Evolutionary conservation across 2,888 invertebrate genomes (phyloP), one percentile per base, ranked within the genome.

Genomic region (Apamea epomidion): DNA sequence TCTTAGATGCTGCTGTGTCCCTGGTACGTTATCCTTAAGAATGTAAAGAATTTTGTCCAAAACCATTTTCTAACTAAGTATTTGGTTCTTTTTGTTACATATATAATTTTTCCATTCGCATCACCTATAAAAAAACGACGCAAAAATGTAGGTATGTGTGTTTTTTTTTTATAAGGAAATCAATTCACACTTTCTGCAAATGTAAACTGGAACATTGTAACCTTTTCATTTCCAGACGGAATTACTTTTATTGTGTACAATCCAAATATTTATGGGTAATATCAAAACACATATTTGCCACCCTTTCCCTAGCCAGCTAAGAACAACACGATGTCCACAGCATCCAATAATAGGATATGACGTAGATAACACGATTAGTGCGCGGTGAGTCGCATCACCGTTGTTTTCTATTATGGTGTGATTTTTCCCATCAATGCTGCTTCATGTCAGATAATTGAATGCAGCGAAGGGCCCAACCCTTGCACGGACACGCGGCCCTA

Each of bases 391-490:
- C 85, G 86, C 84, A 0, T 42, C 42, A 84, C 82, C 88, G 86
- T 86, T 90, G 90, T 90, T 91, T 89, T 91, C 90, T 90, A 90
- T 91, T 88, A 88, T 82, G 88, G 87, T 87, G 91, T 91, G 92
- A 93, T 93, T 92, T 93, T 92, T 92, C 92, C 90, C 92, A 90
- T 91, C 91, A 89, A 82, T 87, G 86, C 86, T 90, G 91, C 83
- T 89, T 89, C 86, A 86, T 90, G 90, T 90, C 90, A 82, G 89
- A 87, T 93, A 92, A 93, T 93, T 93, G 92, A 92, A 93, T 92
- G 92, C 92, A 92, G 90, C 85, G 87, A 83, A 93, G 93, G 93
- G 93, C 90, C 87, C 77, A 75, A 83, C 91, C 91, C 92, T 90
- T 91, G 87, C 84, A 85, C 76, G 84, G 64, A 60, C 74, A 74